Conservation (phyloP, 2,113 vertebrate genomes). For the Scopus umbretta region DNA sequence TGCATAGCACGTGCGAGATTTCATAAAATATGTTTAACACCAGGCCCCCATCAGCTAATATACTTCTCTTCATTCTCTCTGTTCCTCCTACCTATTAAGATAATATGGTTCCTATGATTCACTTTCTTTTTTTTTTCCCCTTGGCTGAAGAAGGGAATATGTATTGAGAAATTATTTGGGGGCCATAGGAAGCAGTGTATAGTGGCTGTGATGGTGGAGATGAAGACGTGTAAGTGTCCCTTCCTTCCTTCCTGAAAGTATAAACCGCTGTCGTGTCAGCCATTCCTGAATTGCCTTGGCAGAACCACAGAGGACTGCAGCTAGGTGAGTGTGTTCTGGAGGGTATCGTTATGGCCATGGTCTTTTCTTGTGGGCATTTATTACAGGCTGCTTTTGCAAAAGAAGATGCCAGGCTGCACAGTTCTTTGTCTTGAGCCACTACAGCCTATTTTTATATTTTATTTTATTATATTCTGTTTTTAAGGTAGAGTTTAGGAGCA, state of each 20-base stretch:
- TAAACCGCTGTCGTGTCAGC: not conserved
- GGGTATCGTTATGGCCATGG: rapidly evolving
- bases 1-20: not conserved
- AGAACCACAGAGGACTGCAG: not conserved
- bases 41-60: not conserved
- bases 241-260: no score
- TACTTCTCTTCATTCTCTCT: not conserved
- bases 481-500: not conserved
- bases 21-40: not conserved
- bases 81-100: not conserved
- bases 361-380: not conserved
- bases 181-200: not conserved
- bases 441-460: not conserved
- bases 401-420: not conserved
- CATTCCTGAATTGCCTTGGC: rapidly evolving
- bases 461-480: not conserved
- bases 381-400: not conserved
- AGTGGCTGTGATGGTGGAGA: not conserved
- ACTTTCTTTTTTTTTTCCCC: no score
- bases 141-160: not conserved
- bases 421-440: not conserved
- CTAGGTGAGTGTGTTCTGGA: rapidly evolving
- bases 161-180: not conserved
- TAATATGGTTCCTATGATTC: not conserved
- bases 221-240: not conserved